Base-by-base conservation (phyloP, 2,113 vertebrate species). In the Thryonomys swinderianus region DNA sequence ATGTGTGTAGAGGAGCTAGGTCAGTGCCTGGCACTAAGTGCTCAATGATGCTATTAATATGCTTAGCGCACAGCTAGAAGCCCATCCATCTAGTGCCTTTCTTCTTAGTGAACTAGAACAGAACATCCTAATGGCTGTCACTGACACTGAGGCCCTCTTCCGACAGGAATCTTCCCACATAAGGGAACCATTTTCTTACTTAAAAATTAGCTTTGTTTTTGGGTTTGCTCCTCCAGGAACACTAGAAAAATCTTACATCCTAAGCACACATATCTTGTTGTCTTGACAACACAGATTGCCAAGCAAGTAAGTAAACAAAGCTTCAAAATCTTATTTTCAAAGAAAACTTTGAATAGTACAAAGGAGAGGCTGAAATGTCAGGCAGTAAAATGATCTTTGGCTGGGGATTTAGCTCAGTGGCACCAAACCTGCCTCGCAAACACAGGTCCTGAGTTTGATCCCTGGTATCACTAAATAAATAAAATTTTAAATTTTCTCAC, bases 231-330 rank as follows among this genome's bases (percentile, higher is more conserved):
- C 90, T 92, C 71, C 37, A 40, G 84, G 37, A 93, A 90, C 51
- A 57, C 66, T 67, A 88, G 88, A 69, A 81, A 76, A 95, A 62
- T 51, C 51, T 92, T 95, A n/a, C n/a, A 88, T 91, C 95, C 73
- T 95, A 79, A 62, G 93, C 92, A 93, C 96, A 95, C 51, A 73
- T 76, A 91, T 94, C 95, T 86, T 96, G 95, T 93, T 95, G 94
- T 96, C 95, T 80, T 97, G 97, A 95, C 96, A 93, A 97, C 97
- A 96, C 48, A 92, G 85, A 97, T 37, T 95, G 82, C 85, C 93
- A 96, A 83, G n/a, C 93, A 96, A 97, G 92, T 95, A 88, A 97
- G 93, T 93, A 97, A 96, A 96, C 94, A 82, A 62, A 84, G 78
- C 64, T 74, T 64, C 42, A 7, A n/a, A 89, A 83, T 92, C 74